These are phyloP conservation scores for Brachyhypopomus occidentalis DNA, from an alignment of 2,113 vertebrate genomes.

Conservation along the genomic window DNA sequence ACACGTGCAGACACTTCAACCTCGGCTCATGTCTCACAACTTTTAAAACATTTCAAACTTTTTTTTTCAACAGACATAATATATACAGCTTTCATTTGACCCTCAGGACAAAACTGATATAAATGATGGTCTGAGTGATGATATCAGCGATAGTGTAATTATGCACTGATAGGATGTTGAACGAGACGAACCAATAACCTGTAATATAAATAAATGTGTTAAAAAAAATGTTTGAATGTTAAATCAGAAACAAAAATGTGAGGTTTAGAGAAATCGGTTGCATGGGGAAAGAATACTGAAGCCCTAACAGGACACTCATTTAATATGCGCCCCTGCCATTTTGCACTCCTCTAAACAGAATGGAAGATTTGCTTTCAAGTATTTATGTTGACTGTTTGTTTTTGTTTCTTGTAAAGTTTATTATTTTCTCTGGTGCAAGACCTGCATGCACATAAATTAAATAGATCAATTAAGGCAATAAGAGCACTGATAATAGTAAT, in stretches of 20 bases:
- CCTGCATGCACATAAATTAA: constrained; percentile 58
- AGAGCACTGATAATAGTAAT: constrained; percentile 49
- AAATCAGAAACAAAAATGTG: constrained; percentile 29
- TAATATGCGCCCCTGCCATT: constrained; percentile 42
- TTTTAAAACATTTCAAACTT: constrained; percentile 46
- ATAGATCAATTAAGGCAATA: constrained; percentile 56
- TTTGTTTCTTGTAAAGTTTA: constrained; percentile 34
- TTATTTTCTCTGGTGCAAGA: constrained; percentile 51
- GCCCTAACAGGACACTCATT: constrained; percentile 41
- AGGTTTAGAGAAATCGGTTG: constrained; percentile 43
- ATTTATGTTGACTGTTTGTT: constrained; percentile 45
- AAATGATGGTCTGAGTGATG: no score
- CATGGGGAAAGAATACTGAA: constrained; percentile 45
- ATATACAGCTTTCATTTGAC: constrained; percentile 52
- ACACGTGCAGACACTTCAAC: constrained; percentile 79
- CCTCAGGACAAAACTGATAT: constrained; percentile 44
- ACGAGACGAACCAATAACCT: constrained; percentile 33
- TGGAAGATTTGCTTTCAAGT: constrained; percentile 55
- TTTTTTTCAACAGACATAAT: constrained; percentile 44
- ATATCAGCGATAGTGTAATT: background rate
- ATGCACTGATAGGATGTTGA: constrained; percentile 24
- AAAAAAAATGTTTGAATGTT: background rate
- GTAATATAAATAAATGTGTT: constrained; percentile 27
- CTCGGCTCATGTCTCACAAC: constrained; percentile 71
- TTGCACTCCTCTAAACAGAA: constrained; percentile 55